Conservation (phyloP, 2,797 vertebrate genomes). For the Enteromius trimaculatus region DNA sequence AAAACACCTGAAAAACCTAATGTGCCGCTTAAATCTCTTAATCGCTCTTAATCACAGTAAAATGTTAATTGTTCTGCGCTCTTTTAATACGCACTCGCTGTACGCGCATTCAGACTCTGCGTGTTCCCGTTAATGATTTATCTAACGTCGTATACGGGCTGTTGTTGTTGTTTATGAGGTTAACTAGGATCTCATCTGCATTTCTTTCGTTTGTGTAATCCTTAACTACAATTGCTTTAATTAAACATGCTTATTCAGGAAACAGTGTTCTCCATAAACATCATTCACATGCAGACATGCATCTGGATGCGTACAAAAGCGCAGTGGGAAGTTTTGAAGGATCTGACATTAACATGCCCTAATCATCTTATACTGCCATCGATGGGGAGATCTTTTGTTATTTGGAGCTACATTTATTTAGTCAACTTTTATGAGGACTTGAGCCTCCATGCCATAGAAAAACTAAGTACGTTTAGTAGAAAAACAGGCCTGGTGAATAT, state of each 20-base stretch:
- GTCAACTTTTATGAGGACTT: conserved; percentile 1
- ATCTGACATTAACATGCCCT: conserved; percentile 51
- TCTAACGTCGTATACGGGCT: conserved; percentile 58
- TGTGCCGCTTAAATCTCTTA: not conserved
- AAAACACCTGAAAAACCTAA: not conserved
- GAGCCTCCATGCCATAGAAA: not conserved
- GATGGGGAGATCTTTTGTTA: conserved; percentile 21
- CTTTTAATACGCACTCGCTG: conserved; percentile 20
- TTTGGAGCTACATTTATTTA: conserved; percentile 40
- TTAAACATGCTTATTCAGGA: conserved; percentile 67
- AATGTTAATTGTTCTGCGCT: conserved; percentile 65
- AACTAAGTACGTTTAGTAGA: not conserved
- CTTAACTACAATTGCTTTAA: conserved; percentile 75
- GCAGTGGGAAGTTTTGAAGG: conserved; percentile 41
- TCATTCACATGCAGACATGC: conserved; percentile 59
- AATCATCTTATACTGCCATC: conserved; percentile 39
- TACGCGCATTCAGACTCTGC: conserved; percentile 24
- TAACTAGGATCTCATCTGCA: conserved; percentile 73
- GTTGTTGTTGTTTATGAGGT: conserved; percentile 67
- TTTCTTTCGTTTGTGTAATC: conserved; percentile 78
- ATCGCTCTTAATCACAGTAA: conserved; percentile 5
- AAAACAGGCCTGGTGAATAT: conserved; percentile 2
- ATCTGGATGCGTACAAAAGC: conserved; percentile 46
- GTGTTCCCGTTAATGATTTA: conserved; percentile 58
- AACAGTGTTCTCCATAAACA: conserved; percentile 61